Evolutionary conservation across 2,113 vertebrate genomes (phyloP), one percentile per base, ranked within the genome.

Genomic region (Trachemys scripta): DNA sequence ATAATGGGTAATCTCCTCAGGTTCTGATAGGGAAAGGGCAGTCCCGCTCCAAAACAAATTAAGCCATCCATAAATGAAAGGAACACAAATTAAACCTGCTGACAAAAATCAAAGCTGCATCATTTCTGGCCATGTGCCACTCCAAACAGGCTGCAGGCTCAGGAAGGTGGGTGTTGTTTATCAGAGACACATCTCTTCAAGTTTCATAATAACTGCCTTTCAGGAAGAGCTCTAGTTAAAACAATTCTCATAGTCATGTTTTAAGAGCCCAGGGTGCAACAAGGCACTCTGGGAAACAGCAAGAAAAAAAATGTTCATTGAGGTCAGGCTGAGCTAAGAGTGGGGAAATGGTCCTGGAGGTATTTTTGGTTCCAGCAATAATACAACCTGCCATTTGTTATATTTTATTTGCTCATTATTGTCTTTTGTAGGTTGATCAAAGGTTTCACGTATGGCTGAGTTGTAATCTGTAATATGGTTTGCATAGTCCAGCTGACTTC

Each of bases 151-250:
- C 97, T 95, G 89, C 89, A 92, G 97, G 97, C 97, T 94, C 96
- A 94, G 96, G 89, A 95, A 91, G 97, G 96, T 95, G 97, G 97
- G 96, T 79, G 95, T 94, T 92, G 88, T 81, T 98, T 97, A 98
- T 98, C 98, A 91, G 79, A 97, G 94, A 96, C 96, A 96, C 97
- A 98, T 97, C 97, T 97, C 96, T 94, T 84, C 14, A 72, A 5
- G 53, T 96, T 96, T 93, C 96, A 90, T 93, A 92, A 97, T 82
- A 95, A 79, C 85, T 94, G 86, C 94, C 97, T 96, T 97, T 96
- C 97, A 97, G 96, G 96, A 97, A 96, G 96, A 94, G 89, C 53
- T 91, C 94, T 95, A 90, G 95, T 96, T 92, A 97, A 96, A 93
- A 93, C 69, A 59, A 31, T 84, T 92, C 96, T 90, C 50, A 92